A percentile compares a stretch with the other conserved stretches of the same genome.
These are phyloP conservation scores for Amblyopsis rosae DNA, from an alignment of 2,113 vertebrate species.

Conservation along the genomic window DNA sequence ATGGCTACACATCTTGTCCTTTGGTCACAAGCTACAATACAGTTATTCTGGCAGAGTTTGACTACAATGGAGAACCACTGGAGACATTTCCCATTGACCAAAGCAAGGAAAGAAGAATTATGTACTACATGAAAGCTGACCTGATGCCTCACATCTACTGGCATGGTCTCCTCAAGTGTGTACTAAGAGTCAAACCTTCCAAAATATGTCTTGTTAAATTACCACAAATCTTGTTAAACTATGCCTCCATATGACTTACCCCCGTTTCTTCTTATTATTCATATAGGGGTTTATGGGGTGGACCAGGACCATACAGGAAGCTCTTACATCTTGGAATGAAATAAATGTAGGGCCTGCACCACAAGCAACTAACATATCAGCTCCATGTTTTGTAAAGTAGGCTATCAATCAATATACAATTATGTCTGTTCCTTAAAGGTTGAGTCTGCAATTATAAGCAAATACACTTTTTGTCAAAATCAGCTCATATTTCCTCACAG, in stretches of 20 bases:
- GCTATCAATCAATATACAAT: background rate
- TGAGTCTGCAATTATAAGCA: background rate
- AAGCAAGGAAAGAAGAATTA: slow-evolving; percentile 85
- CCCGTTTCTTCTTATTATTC: slow-evolving; percentile 12
- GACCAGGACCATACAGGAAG: slow-evolving; percentile 88
- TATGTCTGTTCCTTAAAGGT: background rate
- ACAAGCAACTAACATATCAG: background rate
- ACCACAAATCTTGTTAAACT: background rate
- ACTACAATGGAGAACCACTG: slow-evolving; percentile 85
- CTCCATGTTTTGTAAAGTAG: background rate
- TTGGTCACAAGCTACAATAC: slow-evolving; percentile 90
- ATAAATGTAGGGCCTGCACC: slow-evolving; percentile 47
- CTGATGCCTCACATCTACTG: slow-evolving; percentile 96
- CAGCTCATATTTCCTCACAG: no score
- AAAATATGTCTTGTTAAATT: background rate
- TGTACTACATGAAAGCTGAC: slow-evolving; percentile 95
- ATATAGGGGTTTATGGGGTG: slow-evolving; percentile 92
- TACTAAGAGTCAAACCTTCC: slow-evolving; percentile 16
- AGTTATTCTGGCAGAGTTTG: slow-evolving; percentile 94
- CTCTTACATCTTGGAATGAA: slow-evolving; percentile 91
- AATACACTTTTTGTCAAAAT: background rate
- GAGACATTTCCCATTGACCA: slow-evolving; percentile 98
- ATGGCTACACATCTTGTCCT: slow-evolving; percentile 96
- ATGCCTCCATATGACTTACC: background rate
- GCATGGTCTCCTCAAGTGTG: slow-evolving; percentile 89